These are phyloP conservation scores for Calyptommatus sinebrachiatus DNA, from an alignment of 2,113 vertebrate species.

Conservation along the genomic window DNA sequence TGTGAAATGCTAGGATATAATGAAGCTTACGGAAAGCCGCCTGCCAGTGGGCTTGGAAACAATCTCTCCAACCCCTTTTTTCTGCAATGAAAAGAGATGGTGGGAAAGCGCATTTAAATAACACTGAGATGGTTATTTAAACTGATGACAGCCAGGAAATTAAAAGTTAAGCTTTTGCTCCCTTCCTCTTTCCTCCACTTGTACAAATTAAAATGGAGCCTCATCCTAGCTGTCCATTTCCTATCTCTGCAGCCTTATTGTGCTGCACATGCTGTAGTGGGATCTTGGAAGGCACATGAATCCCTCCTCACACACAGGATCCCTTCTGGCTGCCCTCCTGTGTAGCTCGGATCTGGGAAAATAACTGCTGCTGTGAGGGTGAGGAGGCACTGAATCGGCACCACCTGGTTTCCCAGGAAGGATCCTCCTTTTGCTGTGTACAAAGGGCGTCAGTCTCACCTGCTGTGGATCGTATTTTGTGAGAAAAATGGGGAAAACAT, in stretches of 20 bases:
- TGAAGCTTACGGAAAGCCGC: not conserved
- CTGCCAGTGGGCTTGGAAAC: not conserved
- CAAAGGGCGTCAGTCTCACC: no score
- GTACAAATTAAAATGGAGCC: slow-evolving; percentile 23
- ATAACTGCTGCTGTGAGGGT: not conserved
- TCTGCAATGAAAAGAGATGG: slow-evolving; percentile 25
- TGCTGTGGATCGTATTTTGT: no score
- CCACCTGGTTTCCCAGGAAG: no score
- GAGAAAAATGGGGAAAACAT: no score
- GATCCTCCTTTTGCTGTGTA: no score
- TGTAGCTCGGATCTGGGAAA: no score
- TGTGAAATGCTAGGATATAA: not conserved
- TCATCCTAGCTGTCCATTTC: slow-evolving; percentile 48
- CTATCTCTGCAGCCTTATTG: slow-evolving; percentile 30
- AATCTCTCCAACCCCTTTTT: slow-evolving; percentile 19
- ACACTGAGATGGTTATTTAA: slow-evolving; percentile 37
- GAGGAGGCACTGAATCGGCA: no score
- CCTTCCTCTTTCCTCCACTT: slow-evolving; percentile 14
- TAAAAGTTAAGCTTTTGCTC: slow-evolving; percentile 48
- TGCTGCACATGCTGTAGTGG: not conserved
- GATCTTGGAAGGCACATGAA: no score
- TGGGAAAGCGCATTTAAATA: slow-evolving; percentile 55
- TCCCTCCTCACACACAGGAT: no score
- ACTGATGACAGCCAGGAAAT: slow-evolving; percentile 61
- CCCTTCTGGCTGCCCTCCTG: no score